Conservation (phyloP, 2,797 vertebrate genomes). For the Phoxinus dragarum region DNA sequence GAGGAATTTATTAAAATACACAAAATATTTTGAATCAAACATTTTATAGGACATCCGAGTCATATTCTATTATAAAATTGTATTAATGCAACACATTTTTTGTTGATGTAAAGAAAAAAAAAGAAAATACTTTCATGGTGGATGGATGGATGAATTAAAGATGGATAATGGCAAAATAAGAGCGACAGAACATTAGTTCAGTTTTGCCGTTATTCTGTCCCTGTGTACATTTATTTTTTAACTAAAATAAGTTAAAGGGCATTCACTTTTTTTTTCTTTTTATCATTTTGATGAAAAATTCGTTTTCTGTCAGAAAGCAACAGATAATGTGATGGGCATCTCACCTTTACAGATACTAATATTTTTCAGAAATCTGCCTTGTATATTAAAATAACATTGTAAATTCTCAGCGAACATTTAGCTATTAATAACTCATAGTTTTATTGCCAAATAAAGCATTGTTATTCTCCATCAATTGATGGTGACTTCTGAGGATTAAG, state of each 20-base stretch:
- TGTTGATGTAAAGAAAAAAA: not conserved
- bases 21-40: not conserved
- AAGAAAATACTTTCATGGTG: not conserved
- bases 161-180: not conserved
- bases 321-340: not conserved
- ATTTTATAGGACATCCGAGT: not conserved
- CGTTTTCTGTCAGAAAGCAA: not conserved
- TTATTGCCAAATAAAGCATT: not conserved
- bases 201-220: not conserved
- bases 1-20: not conserved
- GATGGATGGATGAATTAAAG: not conserved
- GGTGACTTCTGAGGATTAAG: not conserved
- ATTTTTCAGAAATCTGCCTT: not conserved
- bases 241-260: not conserved
- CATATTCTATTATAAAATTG: not conserved
- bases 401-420: not conserved
- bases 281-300: not conserved
- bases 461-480: not conserved
- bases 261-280: not conserved
- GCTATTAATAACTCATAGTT: not conserved
- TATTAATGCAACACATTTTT: not conserved
- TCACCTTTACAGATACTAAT: not conserved
- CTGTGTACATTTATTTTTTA: not conserved
- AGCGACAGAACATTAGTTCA: not conserved
- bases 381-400: not conserved